phyloP scores from a whole-genome alignment of 2,797 vertebrate genomes.

The Limosa lapponica region DNA sequence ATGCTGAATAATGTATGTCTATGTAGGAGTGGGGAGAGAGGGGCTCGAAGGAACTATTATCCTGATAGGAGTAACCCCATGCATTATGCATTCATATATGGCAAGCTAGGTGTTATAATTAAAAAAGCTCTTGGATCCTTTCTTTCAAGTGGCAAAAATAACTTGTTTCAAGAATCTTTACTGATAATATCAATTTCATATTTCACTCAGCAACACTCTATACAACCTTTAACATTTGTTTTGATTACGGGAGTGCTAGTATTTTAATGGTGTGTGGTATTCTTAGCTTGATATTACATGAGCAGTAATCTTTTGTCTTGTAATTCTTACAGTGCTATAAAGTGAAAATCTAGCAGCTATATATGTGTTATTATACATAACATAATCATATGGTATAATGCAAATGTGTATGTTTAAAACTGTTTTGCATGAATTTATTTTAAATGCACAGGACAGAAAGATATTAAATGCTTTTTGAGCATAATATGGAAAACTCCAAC shows the following conservation, averaged over 20 bases:
- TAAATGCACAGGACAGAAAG: neutral
- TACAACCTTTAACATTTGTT: neutral
- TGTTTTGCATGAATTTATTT: neutral
- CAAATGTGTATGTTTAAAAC: neutral
- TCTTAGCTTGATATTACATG: neutral
- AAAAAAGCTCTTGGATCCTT: neutral
- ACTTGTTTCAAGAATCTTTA: neutral
- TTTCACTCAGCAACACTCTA: neutral
- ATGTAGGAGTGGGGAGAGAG: conserved; percentile 1
- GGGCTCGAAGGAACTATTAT: neutral
- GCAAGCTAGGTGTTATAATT: neutral
- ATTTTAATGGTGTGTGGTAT: neutral
- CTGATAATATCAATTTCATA: neutral
- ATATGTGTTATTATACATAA: neutral
- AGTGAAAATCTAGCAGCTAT: neutral
- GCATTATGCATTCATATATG: neutral
- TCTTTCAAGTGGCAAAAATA: conserved; percentile 1
- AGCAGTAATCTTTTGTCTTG: neutral
- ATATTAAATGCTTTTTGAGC: neutral
- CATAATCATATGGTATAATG: neutral
- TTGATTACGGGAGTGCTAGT: neutral
- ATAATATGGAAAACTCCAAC: neutral
- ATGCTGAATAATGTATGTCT: conserved; percentile 56
- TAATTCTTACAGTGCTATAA: neutral
- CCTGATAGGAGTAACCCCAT: neutral